These are phyloP conservation scores for Gephyroberyx darwinii DNA, from an alignment of 2,797 vertebrate species.

Conservation along the genomic window DNA sequence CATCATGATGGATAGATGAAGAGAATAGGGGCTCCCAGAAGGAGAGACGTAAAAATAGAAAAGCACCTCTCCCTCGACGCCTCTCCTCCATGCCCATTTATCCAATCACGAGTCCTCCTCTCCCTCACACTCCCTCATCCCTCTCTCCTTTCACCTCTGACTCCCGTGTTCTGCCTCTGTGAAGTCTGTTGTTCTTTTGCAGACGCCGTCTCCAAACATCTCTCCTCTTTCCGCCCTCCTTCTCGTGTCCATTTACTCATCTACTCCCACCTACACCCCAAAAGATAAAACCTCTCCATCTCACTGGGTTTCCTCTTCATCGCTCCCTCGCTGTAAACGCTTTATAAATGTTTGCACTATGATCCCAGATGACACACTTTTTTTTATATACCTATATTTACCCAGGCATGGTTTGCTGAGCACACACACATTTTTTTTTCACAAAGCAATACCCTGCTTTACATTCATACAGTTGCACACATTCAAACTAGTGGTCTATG, in stretches of 20 bases:
- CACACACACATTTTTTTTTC: slow-evolving; percentile 44
- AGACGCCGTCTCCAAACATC: slow-evolving; percentile 36
- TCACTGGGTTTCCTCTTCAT: slow-evolving; percentile 53
- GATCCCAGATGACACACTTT: slow-evolving; percentile 66
- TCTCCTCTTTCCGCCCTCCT: slow-evolving; percentile 35
- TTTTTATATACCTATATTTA: slow-evolving; percentile 66
- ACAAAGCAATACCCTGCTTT: slow-evolving; percentile 60
- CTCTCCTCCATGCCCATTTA: slow-evolving; percentile 67
- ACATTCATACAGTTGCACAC: slow-evolving; percentile 62
- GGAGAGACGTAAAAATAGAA: slow-evolving; percentile 79
- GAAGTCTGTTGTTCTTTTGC: slow-evolving; percentile 36
- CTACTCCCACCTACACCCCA: slow-evolving; percentile 44
- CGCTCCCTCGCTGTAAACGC: slow-evolving; percentile 39
- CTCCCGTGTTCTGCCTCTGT: slow-evolving; percentile 20
- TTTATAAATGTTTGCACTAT: slow-evolving; percentile 36
- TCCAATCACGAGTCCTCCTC: slow-evolving; percentile 62
- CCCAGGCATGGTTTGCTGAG: slow-evolving; percentile 55
- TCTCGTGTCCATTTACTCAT: slow-evolving; percentile 40
- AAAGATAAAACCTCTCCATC: slow-evolving; percentile 36
- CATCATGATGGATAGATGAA: slow-evolving; percentile 77
- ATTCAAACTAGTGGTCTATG: slow-evolving; percentile 63
- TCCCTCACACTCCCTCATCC: slow-evolving; percentile 35
- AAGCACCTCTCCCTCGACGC: slow-evolving; percentile 68
- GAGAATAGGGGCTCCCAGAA: slow-evolving; percentile 71
- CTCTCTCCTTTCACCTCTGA: slow-evolving; percentile 62